Evolutionary conservation across 2,113 vertebrate genomes (phyloP).

Genomic region (Astur gentilis): DNA sequence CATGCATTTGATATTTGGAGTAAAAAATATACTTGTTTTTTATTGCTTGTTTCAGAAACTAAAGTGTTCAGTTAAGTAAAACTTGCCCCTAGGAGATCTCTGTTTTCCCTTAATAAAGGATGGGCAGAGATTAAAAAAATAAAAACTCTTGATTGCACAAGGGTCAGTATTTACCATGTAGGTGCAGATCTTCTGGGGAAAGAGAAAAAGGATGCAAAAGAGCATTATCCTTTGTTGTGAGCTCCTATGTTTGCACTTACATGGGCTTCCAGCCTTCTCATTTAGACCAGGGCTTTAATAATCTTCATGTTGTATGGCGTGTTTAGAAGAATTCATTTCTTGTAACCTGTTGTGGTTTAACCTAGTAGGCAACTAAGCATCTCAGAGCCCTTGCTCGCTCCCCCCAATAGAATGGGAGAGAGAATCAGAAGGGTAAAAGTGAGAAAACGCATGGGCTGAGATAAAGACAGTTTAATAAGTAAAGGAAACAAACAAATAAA

Average conservation of each 20-base stretch:
- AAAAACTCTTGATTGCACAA: neutral
- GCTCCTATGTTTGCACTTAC: neutral
- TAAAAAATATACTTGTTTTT: neutral
- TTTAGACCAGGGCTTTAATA: neutral
- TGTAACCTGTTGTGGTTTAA: neutral
- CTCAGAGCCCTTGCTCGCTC: neutral
- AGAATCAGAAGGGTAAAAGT: neutral
- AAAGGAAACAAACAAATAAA: neutral
- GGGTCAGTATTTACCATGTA: neutral
- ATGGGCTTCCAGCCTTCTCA: neutral
- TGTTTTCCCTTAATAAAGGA: neutral
- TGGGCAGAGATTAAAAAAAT: neutral
- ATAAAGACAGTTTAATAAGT: neutral
- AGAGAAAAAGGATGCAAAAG: neutral
- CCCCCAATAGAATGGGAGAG: neutral
- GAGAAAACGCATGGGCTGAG: neutral
- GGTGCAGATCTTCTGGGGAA: neutral
- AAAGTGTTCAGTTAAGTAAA: neutral
- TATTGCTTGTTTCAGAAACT: neutral
- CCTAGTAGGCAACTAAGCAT: neutral
- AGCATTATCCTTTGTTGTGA: neutral
- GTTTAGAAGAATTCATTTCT: neutral
- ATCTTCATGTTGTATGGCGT: neutral
- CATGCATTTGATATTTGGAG: neutral
- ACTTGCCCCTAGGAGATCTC: neutral